Base-by-base conservation (phyloP, 1,140 invertebrate genomes). In the Araneus ventricosus region DNA sequence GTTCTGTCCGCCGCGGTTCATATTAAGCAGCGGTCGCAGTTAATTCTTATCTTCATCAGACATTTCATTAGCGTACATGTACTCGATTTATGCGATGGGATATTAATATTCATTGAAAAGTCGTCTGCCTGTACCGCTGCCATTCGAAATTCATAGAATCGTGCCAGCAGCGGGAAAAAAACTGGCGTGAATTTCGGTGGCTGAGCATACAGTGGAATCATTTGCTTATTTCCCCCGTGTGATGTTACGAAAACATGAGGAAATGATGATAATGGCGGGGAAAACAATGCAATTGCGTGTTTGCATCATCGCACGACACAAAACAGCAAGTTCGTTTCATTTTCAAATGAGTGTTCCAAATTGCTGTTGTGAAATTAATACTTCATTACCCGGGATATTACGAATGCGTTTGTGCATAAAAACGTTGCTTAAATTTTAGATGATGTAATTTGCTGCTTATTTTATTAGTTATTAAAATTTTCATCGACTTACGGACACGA, bases 151-250 rank as follows among this genome's bases (percentile, higher is more conserved):
- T 34, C 30, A 75, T 75, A 37, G 70, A 37, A 34, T 22, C 30
- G 70, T 75, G 70, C 70, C 20, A 20, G 3, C 30, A 1, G 34
- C 5, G 4, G 67, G 14, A 8, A 6, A 75, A 34, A 17, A 34
- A 75, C n/a, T 27, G 4, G 63, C 63, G 63, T 67, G 63, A 75
- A 34, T 75, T 75, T 75, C 30, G 14, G 70, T 34, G 70, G 30
- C 70, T 37, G 70, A 75, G 22, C 22, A 75, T 30, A 75, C 70
- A n/a, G 24, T 24, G 59, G 45, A 14, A 52, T 52, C 59, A 75
- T 75, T 75, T 20, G 70, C 70, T 75, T 75, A 75, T 75, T 75
- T 75, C 70, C 70, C 70, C 4, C 17, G 70, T 75, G 70, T 75
- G 14, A 30, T 30, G 27, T n/a, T 67, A 10, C 63, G 63, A 10